Evolutionary conservation across 2,113 vertebrate species (phyloP).

Genomic region (Tyrannus savana): DNA sequence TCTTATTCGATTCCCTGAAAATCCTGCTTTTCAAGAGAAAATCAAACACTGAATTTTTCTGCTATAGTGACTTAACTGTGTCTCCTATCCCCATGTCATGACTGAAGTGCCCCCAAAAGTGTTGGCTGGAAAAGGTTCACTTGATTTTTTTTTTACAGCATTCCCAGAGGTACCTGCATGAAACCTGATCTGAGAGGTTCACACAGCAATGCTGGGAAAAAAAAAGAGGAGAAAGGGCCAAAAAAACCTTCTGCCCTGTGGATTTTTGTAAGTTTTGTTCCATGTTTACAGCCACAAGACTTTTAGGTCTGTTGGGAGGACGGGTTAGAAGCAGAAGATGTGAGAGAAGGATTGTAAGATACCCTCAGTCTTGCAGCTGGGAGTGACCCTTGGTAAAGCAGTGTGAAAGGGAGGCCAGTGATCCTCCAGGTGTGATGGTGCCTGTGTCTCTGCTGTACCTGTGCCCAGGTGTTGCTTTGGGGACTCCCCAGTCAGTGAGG

Average conservation of each 20-base stretch:
- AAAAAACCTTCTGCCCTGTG: background rate
- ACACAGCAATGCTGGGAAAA: background rate
- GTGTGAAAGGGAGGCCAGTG: background rate
- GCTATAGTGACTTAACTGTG: background rate
- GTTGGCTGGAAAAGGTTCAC: background rate
- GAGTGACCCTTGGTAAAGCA: background rate
- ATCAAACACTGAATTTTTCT: background rate
- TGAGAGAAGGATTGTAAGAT: background rate
- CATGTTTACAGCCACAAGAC: background rate
- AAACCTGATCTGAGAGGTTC: background rate
- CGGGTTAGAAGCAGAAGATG: background rate
- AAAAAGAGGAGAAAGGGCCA: background rate
- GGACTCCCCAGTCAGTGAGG: accelerated
- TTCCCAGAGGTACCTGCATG: background rate
- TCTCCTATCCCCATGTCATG: background rate
- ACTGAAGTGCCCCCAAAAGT: background rate
- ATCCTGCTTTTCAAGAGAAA: background rate
- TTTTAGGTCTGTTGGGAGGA: background rate
- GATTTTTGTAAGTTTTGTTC: background rate
- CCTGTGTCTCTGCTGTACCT: background rate
- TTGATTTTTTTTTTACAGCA: background rate
- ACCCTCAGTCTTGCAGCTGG: background rate
- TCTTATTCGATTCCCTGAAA: background rate
- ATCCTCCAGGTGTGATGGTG: background rate
- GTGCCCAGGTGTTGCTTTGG: background rate